Evolutionary conservation across 2,888 invertebrate genomes (phyloP).

Genomic region (Andrena trimmerana): DNA sequence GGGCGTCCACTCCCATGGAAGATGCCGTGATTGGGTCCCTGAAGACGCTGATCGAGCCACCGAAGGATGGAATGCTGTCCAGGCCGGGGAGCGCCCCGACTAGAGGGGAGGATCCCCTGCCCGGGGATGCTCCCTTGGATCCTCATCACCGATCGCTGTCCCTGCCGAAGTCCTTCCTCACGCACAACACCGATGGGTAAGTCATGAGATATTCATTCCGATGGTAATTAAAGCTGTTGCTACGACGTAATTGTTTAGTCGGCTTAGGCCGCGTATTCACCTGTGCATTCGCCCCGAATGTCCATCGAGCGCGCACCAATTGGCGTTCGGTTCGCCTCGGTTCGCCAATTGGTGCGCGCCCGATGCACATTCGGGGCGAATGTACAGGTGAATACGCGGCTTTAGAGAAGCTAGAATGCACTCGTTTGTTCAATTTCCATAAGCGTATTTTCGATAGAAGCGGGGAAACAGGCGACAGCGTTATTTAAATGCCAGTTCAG

Average conservation of each 20-base stretch:
- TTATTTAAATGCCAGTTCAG: conserved; percentile 41
- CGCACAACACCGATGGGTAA: conserved; percentile 82
- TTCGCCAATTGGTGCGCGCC: no score
- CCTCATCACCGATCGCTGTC: conserved; percentile 85
- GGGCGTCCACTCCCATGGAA: conserved; percentile 86
- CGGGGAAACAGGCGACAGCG: not conserved
- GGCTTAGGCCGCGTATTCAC: no score
- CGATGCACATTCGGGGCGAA: no score
- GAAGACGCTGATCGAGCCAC: conserved; percentile 78
- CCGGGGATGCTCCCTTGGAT: conserved; percentile 76
- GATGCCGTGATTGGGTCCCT: conserved; percentile 80
- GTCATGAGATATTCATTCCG: conserved; percentile 51
- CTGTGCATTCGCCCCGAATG: no score
- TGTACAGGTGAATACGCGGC: no score
- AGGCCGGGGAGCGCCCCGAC: conserved; percentile 87
- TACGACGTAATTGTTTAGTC: no score
- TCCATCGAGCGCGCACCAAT: no score
- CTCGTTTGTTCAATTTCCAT: not conserved
- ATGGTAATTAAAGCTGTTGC: no score
- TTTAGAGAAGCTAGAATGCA: no score
- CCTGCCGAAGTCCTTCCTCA: conserved; percentile 86
- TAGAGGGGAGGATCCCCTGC: conserved; percentile 77
- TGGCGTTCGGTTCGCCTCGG: no score
- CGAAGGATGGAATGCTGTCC: conserved; percentile 84
- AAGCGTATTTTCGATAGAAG: not conserved